Evolutionary conservation across 2,113 vertebrate genomes (phyloP).

Genomic region (Hydropotes inermis): DNA sequence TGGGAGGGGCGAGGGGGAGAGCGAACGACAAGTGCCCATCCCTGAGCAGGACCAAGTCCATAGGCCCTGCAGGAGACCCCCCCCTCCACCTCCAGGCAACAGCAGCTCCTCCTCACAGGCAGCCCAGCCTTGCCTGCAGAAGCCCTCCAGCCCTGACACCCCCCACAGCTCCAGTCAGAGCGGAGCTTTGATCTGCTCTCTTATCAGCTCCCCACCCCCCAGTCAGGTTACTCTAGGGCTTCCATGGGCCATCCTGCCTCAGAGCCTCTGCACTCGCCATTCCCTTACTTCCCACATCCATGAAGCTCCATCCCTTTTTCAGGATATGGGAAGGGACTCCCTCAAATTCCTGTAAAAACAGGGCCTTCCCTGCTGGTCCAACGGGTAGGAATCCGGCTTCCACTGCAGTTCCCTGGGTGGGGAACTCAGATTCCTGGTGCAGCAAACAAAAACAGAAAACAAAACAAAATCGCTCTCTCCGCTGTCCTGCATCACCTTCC

Average conservation of each 20-base stretch:
- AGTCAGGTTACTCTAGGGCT: neutral
- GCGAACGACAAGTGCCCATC: neutral
- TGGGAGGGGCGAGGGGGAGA: neutral
- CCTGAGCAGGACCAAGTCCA: neutral
- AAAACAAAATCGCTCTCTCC: neutral
- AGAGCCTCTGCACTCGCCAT: neutral
- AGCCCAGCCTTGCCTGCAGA: neutral
- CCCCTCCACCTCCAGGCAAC: neutral
- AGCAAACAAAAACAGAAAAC: neutral
- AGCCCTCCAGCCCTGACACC: neutral
- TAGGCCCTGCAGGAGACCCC: neutral
- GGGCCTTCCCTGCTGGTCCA: neutral
- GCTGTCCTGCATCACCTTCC: neutral
- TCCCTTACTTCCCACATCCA: neutral
- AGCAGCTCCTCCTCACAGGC: neutral
- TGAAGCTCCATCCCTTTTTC: neutral
- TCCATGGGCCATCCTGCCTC: fast-evolving
- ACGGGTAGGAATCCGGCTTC: neutral
- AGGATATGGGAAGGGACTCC: neutral
- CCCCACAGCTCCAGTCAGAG: neutral
- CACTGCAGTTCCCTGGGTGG: neutral
- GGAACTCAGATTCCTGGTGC: neutral
- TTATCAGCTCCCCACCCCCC: neutral
- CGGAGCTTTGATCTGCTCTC: neutral
- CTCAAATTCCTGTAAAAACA: neutral